Percentiles rank a stretch among this genome's conserved stretches.
phyloP scores from a whole-genome alignment of 2,888 invertebrate genomes.

The Panzeria rudis region DNA sequence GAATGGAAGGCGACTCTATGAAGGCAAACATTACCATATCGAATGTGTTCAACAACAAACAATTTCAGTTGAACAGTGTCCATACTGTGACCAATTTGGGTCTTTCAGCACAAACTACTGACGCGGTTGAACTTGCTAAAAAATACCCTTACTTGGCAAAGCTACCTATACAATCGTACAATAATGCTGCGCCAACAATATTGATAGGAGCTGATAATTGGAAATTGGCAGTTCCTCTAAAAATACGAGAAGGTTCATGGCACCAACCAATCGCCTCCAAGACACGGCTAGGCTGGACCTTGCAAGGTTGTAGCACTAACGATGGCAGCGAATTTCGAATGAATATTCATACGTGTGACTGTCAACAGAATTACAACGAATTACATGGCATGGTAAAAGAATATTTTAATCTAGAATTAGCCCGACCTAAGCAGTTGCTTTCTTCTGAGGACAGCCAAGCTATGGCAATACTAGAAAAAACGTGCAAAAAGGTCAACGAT shows the following conservation, averaged over 20 bases:
- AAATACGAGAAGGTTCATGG: too few relatives aligned
- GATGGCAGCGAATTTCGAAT: background rate
- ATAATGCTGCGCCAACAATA: slow-evolving; percentile 11
- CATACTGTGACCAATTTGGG: background rate
- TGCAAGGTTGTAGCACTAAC: background rate
- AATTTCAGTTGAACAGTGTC: background rate
- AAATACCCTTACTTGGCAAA: background rate
- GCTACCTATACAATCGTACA: background rate
- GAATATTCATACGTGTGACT: too few relatives aligned
- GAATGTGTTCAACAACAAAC: background rate
- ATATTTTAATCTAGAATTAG: too few relatives aligned
- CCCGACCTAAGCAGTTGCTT: background rate
- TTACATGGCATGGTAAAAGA: too few relatives aligned
- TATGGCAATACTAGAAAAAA: slow-evolving; percentile 24
- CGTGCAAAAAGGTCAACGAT: slow-evolving; percentile 22
- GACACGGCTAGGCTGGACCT: slow-evolving; percentile 22
- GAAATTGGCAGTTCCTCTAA: too few relatives aligned
- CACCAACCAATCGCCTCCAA: too few relatives aligned
- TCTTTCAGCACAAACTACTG: background rate
- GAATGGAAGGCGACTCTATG: background rate
- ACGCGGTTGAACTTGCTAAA: background rate
- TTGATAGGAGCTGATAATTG: slow-evolving; percentile 39
- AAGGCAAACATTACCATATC: background rate
- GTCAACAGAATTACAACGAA: too few relatives aligned
- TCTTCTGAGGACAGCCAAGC: slow-evolving; percentile 31